Percentiles rank a stretch among this genome's conserved stretches.
These are phyloP conservation scores for Cyanoderma ruficeps DNA, from an alignment of 2,113 vertebrate genomes.

Conservation along the genomic window DNA sequence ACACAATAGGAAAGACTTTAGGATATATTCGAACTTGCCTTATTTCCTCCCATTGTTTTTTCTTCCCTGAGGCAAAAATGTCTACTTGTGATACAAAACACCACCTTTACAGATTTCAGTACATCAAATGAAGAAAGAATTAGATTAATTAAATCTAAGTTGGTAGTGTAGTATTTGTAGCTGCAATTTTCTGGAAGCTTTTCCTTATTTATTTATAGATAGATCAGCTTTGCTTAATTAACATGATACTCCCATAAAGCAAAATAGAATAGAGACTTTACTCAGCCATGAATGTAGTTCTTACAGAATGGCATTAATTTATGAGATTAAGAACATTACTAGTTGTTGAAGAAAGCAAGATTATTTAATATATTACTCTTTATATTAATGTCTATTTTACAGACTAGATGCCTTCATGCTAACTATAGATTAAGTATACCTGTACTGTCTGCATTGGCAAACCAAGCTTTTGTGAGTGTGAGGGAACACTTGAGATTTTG, in stretches of 20 bases:
- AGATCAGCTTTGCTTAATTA: slow-evolving; percentile 1
- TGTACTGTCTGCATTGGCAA: neutral
- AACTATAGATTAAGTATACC: neutral
- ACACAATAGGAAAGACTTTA: neutral
- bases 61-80: neutral
- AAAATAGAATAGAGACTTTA: neutral
- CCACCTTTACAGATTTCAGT: neutral
- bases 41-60: neutral
- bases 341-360: neutral
- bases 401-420: neutral
- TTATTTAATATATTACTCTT: neutral
- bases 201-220: neutral
- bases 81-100: neutral
- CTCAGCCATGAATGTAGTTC: neutral
- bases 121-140: neutral
- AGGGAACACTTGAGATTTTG: neutral
- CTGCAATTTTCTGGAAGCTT: neutral
- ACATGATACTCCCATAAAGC: neutral
- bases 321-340: neutral
- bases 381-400: neutral
- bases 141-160: neutral
- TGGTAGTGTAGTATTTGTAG: neutral
- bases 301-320: neutral
- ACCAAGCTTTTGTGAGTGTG: neutral
- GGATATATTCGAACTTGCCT: neutral